Base-by-base conservation (phyloP, 2,888 invertebrate species). In the Pseudococcus jackbeardsleyi region DNA sequence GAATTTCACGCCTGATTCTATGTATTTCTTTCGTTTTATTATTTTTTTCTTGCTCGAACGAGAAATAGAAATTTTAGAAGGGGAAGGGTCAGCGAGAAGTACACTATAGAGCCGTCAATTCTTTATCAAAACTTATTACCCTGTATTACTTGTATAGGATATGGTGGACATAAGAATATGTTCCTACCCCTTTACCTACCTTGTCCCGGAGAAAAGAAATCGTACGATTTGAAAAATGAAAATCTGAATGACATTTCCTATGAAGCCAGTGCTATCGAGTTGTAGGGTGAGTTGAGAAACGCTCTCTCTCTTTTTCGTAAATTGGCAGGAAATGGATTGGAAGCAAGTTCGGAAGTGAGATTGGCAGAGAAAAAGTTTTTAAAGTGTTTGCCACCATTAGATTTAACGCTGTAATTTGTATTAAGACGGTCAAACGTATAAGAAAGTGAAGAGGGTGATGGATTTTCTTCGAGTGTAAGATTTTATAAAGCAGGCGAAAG, bases 321-420 rank as follows among this genome's bases (percentile, higher is more conserved):
- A 84, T 84, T 84, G 84, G 22, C 84, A 84, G 84, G 84, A 84
- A 84, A 84, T 84, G 84, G 84, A 84, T 84, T 84, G 84, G 84
- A 84, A 84, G 84, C 84, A 42, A 48, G 54, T 84, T 84, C 84
- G 84, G 54, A 54, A 84, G 54, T 46, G 19, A 48, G 84, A 84
- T 48, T 84, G 33, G 77, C 12, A 33, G 77, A 77, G 64, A 64
- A 64, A 64, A 22, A 33, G 64, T 64, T 64, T 22, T 64, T 64
- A 64, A 64, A 50, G 64, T 64, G 64, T 64, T 64, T 64, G 22
- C 19, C 64, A 64, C 19, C 64, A 22, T 64, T 64, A 22, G 19
- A 64, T 22, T 64, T 64, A 19, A 22, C 19, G 64, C 1, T 22
- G 22, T 64, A 64, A 64, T 64, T 64, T 22, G 64, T 50, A 50